These are phyloP conservation scores for Brachypterus glaber DNA, from an alignment of 2,888 invertebrate species.

Conservation along the genomic window DNA sequence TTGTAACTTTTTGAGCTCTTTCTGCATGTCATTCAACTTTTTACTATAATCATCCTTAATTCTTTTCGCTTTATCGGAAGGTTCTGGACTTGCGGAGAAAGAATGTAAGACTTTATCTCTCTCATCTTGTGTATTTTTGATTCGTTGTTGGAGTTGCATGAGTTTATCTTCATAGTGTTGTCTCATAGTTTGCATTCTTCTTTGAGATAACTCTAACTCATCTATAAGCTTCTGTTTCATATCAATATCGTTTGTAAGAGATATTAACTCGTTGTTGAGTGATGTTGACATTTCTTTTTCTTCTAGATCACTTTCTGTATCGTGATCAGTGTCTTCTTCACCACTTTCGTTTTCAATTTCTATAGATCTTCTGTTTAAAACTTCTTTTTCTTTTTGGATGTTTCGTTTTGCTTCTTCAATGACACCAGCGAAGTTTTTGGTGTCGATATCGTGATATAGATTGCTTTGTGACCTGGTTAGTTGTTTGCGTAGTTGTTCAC, in stretches of 20 bases:
- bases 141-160: slow-evolving; percentile 70
- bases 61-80: slow-evolving; percentile 66
- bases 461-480: slow-evolving; percentile 23
- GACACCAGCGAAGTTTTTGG: slow-evolving; percentile 45
- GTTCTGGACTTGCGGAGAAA: slow-evolving; percentile 41
- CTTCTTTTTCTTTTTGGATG: slow-evolving; percentile 56
- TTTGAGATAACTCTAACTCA: slow-evolving; percentile 83
- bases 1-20: slow-evolving; percentile 75
- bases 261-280: slow-evolving; percentile 73
- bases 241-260: slow-evolving; percentile 86
- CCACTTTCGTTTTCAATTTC: slow-evolving; percentile 46
- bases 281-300: slow-evolving; percentile 47
- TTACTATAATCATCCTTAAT: slow-evolving; percentile 84
- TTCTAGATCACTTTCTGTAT: slow-evolving; percentile 51
- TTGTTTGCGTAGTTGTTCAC: slow-evolving; percentile 58
- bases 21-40: slow-evolving; percentile 72
- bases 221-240: slow-evolving; percentile 91
- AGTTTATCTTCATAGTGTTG: slow-evolving; percentile 91
- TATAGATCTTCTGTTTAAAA: slow-evolving; percentile 36
- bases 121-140: slow-evolving; percentile 82
- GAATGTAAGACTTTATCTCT: slow-evolving; percentile 74
- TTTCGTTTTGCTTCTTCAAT: slow-evolving; percentile 75
- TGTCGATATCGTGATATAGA: slow-evolving; percentile 15
- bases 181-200: slow-evolving; percentile 72
- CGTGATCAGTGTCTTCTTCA: slow-evolving; percentile 47